A percentile compares a stretch with the other conserved stretches of the same genome.
phyloP scores from a whole-genome alignment of 1,140 invertebrate genomes.

The Euwallacea fornicatus region DNA sequence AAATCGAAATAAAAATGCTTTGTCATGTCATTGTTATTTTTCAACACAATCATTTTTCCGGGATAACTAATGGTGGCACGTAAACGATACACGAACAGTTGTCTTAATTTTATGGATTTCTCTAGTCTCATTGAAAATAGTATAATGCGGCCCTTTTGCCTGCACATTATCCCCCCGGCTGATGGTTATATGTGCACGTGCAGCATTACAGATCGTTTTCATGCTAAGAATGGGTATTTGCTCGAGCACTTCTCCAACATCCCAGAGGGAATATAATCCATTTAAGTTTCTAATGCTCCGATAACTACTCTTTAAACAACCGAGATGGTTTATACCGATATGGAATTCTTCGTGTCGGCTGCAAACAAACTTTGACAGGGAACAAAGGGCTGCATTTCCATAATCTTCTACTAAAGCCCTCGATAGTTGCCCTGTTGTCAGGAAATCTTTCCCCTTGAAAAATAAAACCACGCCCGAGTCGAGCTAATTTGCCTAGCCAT shows the following conservation, averaged over 20 bases:
- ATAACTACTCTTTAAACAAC: conserved; percentile 12
- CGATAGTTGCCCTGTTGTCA: conserved; percentile 26
- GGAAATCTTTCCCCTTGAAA: conserved; percentile 29
- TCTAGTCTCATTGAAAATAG: no score
- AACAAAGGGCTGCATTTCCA: background rate
- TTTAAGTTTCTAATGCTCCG: conserved; percentile 12
- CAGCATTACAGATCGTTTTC: conserved; percentile 6
- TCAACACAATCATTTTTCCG: background rate
- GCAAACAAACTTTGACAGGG: no score
- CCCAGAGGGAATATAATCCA: conserved; percentile 17
- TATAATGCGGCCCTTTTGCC: no score
- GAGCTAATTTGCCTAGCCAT: conserved; percentile 37
- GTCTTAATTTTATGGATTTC: no score
- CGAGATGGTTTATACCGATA: background rate
- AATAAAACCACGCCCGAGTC: conserved; percentile 26
- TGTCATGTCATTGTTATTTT: conserved; percentile 1
- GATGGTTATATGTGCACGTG: conserved; percentile 1
- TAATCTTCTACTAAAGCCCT: conserved; percentile 26
- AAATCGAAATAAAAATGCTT: conserved; percentile 8
- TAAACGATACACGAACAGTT: no score
- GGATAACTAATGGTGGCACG: no score
- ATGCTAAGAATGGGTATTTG: conserved; percentile 7
- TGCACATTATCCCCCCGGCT: no score
- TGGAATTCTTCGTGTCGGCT: no score
- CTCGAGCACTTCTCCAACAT: background rate